phyloP scores from a whole-genome alignment of 2,888 invertebrate genomes.

The Rhopalosiphum nymphaeae region DNA sequence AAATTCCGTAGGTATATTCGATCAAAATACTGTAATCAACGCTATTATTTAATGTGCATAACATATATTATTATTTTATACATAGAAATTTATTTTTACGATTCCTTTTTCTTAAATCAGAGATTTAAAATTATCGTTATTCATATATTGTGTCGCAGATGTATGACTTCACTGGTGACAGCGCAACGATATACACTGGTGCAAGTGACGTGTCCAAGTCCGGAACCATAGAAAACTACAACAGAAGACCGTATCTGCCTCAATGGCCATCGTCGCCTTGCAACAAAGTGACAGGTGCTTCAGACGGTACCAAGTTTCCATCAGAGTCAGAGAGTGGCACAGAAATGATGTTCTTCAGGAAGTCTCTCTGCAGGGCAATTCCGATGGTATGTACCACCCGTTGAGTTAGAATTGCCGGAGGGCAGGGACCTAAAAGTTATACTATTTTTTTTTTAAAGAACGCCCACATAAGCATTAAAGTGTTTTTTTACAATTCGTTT shows the following conservation, averaged over 20 bases:
- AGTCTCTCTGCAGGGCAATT: constrained; percentile 87
- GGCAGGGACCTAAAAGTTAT: not conserved
- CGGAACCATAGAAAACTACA: constrained; percentile 83
- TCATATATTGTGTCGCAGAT: constrained; percentile 74
- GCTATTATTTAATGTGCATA: no score
- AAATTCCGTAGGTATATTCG: no score
- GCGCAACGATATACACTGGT: constrained; percentile 83
- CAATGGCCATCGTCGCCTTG: constrained; percentile 84
- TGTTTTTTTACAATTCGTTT: not conserved
- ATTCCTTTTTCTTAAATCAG: not conserved
- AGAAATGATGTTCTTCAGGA: constrained; percentile 80
- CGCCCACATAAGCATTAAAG: not conserved
- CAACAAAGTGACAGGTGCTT: constrained; percentile 81
- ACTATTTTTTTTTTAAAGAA: not conserved
- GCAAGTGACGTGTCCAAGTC: constrained; percentile 75
- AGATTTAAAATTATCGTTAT: not conserved
- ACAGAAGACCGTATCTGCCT: constrained; percentile 79
- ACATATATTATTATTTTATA: not conserved
- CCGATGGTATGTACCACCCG: constrained; percentile 75
- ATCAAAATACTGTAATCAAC: no score
- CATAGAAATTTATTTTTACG: not conserved
- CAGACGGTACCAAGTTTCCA: constrained; percentile 88
- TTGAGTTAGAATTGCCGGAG: not conserved
- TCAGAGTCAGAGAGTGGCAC: constrained; percentile 80
- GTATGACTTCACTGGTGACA: constrained; percentile 87